phyloP scores from a whole-genome alignment of 2,113 vertebrate species.

The Scomber japonicus region DNA sequence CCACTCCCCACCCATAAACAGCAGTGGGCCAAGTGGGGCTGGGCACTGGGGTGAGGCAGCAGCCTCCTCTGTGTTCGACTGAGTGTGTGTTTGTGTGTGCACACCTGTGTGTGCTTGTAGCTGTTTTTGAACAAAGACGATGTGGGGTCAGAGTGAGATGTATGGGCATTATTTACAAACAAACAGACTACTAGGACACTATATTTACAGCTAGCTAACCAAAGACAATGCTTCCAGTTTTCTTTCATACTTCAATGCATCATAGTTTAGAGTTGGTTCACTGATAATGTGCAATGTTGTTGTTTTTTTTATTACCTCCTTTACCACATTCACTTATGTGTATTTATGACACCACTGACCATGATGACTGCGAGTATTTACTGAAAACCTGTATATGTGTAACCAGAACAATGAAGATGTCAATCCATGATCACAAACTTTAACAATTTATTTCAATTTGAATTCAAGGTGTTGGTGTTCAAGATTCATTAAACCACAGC shows the following conservation, averaged over 20 bases:
- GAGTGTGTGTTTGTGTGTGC: constrained; percentile 25
- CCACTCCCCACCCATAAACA: constrained; percentile 81
- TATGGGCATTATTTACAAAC: constrained; percentile 23
- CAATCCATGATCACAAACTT: neutral
- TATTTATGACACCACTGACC: constrained; percentile 24
- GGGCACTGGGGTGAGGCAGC: constrained; percentile 59
- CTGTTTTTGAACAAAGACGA: constrained; percentile 25
- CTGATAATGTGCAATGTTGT: constrained; percentile 12
- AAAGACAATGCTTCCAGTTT: neutral
- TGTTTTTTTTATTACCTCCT: constrained; percentile 7
- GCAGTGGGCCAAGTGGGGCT: constrained; percentile 71
- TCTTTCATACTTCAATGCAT: neutral
- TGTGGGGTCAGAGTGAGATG: constrained; percentile 11
- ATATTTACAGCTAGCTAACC: neutral
- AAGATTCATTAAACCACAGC: neutral
- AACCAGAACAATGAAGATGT: neutral
- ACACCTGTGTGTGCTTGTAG: constrained; percentile 24
- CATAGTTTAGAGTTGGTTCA: neutral
- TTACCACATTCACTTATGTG: neutral
- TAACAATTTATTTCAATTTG: neutral
- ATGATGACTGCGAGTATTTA: neutral
- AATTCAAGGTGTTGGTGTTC: neutral
- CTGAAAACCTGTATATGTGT: constrained; percentile 6
- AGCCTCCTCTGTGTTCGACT: constrained; percentile 19
- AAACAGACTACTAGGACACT: neutral